Evolutionary conservation across 2,797 vertebrate genomes (phyloP), one percentile per base, ranked within the genome.

Genomic region (Xenopus petersii): DNA sequence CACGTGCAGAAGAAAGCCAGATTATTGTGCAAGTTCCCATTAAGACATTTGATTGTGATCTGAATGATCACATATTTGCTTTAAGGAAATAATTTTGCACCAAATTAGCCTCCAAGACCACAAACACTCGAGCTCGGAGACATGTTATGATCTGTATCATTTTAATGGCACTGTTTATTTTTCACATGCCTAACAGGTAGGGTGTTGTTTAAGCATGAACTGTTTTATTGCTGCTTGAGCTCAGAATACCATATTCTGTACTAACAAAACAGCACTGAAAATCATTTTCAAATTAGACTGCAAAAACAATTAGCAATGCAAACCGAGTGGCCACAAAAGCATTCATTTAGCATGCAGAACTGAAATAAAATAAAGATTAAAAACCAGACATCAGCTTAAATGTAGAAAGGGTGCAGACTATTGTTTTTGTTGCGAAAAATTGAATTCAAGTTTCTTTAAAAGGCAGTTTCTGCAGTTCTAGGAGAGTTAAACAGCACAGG

Each of bases 101-200:
- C 68, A 30, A 24, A 36, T 47, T 69, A 69, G 36, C 55, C 61
- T 70, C 5, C 42, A 67, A 73, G 46, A 59, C 75, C 17, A 36
- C 51, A 42, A 73, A 70, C 71, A 70, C 33, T 60, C 16, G 65
- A 65, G 60, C 66, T 79, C 55, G 51, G 76, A 74, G 64, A 79
- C 76, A 65, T 73, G 76, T 79, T 74, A 69, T 65, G 76, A 79
- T 79, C 42, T 74, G 76, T 65, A 69, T 73, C 21, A n/a, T 54
- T 65, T 79, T 79, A 69, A 73, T 70, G 76, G 56, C 55, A 59
- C 16, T 24, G n/a, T 65, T 79, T 73, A 63, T 33, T 55, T 78
- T 64, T 69, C 61, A 60, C 36, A 78, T 70, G 60, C 71, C 71
- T 79, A n/a, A 70, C 66, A 74, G 76, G 76, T 33, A 73, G 71